Evolutionary conservation across 1,140 invertebrate genomes (phyloP).

Genomic region (Alviniconcha marisindica): DNA sequence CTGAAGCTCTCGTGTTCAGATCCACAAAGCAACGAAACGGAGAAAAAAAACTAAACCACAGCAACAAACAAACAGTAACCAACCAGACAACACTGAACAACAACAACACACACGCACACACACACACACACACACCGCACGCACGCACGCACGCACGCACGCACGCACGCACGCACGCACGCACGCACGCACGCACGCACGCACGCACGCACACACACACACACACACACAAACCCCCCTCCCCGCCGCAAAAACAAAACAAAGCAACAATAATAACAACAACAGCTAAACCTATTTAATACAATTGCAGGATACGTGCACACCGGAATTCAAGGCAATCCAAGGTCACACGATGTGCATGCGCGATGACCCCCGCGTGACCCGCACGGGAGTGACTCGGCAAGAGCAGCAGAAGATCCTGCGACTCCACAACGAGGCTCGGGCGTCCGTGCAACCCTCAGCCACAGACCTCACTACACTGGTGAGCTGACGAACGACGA

Average conservation of each 20-base stretch:
- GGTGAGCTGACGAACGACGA: too few species aligned
- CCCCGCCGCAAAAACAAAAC: not conserved
- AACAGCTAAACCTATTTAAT: not conserved
- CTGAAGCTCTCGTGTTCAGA: too few species aligned
- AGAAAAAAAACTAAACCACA: too few species aligned
- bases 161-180: not conserved
- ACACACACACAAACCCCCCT: not conserved
- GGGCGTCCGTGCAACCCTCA: slow-evolving; percentile 52
- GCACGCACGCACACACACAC: not conserved
- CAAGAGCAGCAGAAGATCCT: slow-evolving; percentile 46
- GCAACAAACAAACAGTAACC: too few species aligned
- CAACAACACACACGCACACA: not conserved
- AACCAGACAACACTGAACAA: too few species aligned
- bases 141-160: not conserved
- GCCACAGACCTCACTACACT: slow-evolving; percentile 57
- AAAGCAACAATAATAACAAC: not conserved
- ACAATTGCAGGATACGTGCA: slow-evolving; percentile 52
- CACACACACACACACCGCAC: not conserved
- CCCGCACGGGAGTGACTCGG: slow-evolving; percentile 47
- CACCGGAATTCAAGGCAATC: slow-evolving; percentile 50
- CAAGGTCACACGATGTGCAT: slow-evolving; percentile 61
- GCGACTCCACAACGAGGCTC: slow-evolving; percentile 54
- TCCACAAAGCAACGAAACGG: too few species aligned
- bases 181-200: not conserved
- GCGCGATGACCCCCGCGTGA: slow-evolving; percentile 50